Evolutionary conservation across 2,888 invertebrate genomes (phyloP).

Genomic region (Eumerus sabulonum): DNA sequence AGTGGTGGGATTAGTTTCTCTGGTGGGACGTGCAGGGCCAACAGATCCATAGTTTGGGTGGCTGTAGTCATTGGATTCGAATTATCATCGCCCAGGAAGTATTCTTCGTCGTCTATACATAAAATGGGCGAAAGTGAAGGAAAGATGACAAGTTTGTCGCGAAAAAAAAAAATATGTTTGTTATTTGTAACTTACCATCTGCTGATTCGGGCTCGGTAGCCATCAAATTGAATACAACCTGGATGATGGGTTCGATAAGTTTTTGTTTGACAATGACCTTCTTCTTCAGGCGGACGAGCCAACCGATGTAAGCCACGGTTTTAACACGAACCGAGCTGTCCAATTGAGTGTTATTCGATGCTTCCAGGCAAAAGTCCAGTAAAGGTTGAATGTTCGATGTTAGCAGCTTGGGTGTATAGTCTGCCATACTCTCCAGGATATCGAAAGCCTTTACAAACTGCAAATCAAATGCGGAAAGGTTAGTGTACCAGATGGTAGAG

Average conservation of each 20-base stretch:
- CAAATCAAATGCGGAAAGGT: background rate
- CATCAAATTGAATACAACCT: constrained; percentile 85
- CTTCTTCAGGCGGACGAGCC: constrained; percentile 85
- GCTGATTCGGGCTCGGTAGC: constrained; percentile 82
- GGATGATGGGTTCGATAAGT: constrained; percentile 84
- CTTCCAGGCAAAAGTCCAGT: constrained; percentile 84
- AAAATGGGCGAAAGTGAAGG: too few species aligned
- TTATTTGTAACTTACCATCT: constrained; percentile 79
- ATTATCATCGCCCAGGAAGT: constrained; percentile 83
- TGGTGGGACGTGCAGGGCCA: constrained; percentile 87
- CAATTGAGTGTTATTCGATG: constrained; percentile 81
- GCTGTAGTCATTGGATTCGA: constrained; percentile 84
- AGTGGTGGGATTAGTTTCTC: constrained; percentile 87
- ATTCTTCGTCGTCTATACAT: constrained; percentile 82
- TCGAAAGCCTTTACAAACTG: constrained; percentile 77
- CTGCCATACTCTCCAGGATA: constrained; percentile 77
- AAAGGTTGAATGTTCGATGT: constrained; percentile 83
- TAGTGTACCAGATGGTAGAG: background rate
- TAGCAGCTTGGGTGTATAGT: constrained; percentile 76
- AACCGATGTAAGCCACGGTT: constrained; percentile 84
- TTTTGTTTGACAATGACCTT: constrained; percentile 86
- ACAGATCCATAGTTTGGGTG: constrained; percentile 86
- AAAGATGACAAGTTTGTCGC: background rate
- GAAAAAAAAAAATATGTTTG: background rate
- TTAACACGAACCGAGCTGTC: constrained; percentile 84